phyloP scores from a whole-genome alignment of 2,113 vertebrate genomes.

The Heliornis fulica region DNA sequence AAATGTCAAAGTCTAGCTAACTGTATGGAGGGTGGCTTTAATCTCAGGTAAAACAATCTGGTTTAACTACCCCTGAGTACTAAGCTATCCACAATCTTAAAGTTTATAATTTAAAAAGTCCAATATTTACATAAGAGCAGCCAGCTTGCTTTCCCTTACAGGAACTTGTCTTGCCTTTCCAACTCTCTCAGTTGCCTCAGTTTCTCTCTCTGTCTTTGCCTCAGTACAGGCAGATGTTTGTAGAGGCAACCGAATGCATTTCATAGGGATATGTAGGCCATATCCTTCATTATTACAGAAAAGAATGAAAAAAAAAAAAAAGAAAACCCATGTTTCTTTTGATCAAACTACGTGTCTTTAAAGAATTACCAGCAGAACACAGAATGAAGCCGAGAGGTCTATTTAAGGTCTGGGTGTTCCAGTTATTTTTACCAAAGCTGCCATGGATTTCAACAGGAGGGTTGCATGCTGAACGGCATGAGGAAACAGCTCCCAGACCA shows the following conservation, averaged over 20 bases:
- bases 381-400: not conserved
- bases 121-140: not conserved
- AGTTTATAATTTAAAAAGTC: not conserved
- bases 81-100: not conserved
- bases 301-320: not conserved
- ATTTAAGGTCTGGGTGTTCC: not conserved
- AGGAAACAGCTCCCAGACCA: not conserved
- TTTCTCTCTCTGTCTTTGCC: too few relatives aligned
- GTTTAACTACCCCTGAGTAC: not conserved
- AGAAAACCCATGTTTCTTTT: not conserved
- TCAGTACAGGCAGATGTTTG: too few relatives aligned
- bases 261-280: not conserved
- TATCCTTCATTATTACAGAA: not conserved
- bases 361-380: constrained; percentile 9
- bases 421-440: constrained; percentile 12
- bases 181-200: too few relatives aligned
- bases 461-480: not conserved
- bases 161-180: not conserved
- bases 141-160: not conserved
- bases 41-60: not conserved
- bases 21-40: not conserved
- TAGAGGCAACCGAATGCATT: not conserved
- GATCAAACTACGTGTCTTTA: not conserved
- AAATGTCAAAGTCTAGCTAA: constrained; percentile 12
- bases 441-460: not conserved